phyloP scores from a whole-genome alignment of 2,113 vertebrate species.

The Carlito syrichta region DNA sequence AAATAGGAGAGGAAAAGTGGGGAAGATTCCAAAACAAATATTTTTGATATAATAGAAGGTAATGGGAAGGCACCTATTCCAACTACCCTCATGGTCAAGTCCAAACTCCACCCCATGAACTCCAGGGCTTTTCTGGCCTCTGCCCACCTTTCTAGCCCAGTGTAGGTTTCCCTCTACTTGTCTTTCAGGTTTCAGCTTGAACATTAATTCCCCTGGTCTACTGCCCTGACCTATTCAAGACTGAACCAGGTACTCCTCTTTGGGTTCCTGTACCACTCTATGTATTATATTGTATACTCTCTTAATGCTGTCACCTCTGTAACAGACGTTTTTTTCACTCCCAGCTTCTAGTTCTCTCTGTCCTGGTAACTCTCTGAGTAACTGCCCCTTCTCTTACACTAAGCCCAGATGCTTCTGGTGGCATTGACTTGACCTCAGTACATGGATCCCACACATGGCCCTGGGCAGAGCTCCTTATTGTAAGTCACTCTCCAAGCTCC shows the following conservation, averaged over 20 bases:
- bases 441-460: neutral
- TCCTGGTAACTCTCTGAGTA: neutral
- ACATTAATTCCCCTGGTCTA: neutral
- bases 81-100: neutral
- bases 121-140: neutral
- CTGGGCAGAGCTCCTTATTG: neutral
- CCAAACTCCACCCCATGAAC: neutral
- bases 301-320: neutral
- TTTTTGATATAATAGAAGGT: neutral
- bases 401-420: neutral
- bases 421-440: neutral
- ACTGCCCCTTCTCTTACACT: neutral
- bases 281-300: neutral
- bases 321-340: neutral
- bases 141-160: neutral
- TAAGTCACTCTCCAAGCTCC: neutral
- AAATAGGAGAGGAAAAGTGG: neutral
- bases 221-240: neutral
- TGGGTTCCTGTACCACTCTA: neutral
- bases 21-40: neutral
- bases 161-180: neutral
- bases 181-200: neutral
- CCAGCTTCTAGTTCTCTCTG: neutral
- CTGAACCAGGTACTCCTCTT: neutral
- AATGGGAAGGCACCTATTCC: neutral